These are phyloP conservation scores for Dallia pectoralis DNA, from an alignment of 2,797 vertebrate species.

Conservation along the genomic window DNA sequence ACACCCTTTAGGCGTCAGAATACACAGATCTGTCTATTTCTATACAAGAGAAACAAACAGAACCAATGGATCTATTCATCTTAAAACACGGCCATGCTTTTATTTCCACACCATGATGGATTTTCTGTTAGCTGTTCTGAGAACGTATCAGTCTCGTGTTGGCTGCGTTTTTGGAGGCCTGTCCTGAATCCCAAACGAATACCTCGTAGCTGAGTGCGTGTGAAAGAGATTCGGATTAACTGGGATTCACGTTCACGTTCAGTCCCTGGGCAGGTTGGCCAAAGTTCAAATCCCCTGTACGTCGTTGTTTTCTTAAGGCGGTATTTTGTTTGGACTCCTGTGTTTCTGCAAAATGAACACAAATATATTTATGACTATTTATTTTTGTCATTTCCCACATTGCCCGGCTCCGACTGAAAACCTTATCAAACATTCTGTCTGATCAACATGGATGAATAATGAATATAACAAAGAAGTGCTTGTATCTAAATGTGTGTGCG, in stretches of 20 bases:
- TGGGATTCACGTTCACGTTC: too few species aligned
- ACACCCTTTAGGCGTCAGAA: too few species aligned
- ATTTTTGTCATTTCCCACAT: constrained; percentile 57
- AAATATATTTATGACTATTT: constrained; percentile 59
- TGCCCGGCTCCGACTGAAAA: constrained; percentile 55
- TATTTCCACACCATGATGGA: neutral
- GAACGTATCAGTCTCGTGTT: neutral
- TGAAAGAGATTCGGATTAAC: too few species aligned
- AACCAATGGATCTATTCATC: neutral
- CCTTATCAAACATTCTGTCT: constrained; percentile 70
- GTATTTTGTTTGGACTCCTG: constrained; percentile 42
- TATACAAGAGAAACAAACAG: neutral
- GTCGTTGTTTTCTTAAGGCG: neutral
- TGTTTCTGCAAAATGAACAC: constrained; percentile 44
- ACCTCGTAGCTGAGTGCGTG: too few species aligned
- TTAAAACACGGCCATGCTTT: neutral
- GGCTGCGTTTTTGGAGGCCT: neutral
- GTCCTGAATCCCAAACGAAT: neutral
- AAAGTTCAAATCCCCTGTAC: neutral
- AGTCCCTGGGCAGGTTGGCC: neutral
- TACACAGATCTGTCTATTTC: neutral
- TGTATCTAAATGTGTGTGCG: neutral
- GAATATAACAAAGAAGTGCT: constrained; percentile 57
- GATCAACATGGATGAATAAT: constrained; percentile 70
- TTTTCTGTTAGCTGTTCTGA: neutral